Evolutionary conservation across 2,797 vertebrate species (phyloP).

Genomic region (Podarcis siculus): DNA sequence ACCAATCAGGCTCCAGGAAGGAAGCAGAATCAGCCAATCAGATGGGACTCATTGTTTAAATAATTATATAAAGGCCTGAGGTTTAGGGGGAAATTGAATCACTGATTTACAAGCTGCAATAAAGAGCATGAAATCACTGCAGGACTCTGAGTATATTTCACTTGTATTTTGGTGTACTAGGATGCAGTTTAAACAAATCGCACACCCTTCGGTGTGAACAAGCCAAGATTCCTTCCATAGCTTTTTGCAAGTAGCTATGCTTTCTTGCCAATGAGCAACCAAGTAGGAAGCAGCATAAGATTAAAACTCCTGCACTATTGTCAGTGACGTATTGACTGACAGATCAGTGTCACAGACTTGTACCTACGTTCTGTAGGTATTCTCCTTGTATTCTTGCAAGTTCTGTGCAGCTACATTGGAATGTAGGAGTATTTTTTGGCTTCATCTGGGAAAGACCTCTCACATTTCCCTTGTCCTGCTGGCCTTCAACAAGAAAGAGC

Average conservation of each 20-base stretch:
- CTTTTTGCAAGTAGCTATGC: not conserved
- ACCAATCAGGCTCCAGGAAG: no score
- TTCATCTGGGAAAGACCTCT: not conserved
- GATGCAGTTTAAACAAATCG: not conserved
- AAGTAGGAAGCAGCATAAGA: no score
- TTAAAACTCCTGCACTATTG: not conserved
- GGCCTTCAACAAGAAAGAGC: not conserved
- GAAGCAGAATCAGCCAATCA: no score
- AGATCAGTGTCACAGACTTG: not conserved
- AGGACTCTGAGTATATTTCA: no score
- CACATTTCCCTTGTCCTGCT: not conserved
- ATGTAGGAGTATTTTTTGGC: not conserved
- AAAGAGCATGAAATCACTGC: no score
- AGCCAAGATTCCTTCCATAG: not conserved
- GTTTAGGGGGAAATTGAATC: no score
- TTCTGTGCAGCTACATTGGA: not conserved
- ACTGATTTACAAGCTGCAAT: no score
- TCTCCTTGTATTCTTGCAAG: not conserved
- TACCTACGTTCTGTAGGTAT: not conserved
- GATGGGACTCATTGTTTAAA: no score
- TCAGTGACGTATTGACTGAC: not conserved
- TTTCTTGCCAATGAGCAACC: not conserved
- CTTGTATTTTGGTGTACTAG: not conserved
- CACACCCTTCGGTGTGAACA: not conserved
- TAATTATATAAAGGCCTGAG: no score